A percentile compares a stretch with the other conserved stretches of the same genome.
These are phyloP conservation scores for Laticauda laticaudata DNA, from an alignment of 2,113 vertebrate species.

Conservation along the genomic window DNA sequence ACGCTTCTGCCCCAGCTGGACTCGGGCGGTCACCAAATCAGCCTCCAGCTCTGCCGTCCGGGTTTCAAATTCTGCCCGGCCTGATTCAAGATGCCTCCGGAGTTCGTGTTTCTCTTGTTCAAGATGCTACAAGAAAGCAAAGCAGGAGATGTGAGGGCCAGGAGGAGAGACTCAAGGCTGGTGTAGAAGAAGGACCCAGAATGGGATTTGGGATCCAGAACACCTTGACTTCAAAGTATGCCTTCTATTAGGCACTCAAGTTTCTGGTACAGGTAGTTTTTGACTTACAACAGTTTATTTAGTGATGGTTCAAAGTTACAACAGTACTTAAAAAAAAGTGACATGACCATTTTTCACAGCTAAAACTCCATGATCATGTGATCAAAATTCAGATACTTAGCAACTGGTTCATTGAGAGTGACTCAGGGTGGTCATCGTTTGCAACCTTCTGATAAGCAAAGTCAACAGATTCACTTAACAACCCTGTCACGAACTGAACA, in stretches of 20 bases:
- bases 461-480: neutral
- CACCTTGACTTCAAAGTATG: neutral
- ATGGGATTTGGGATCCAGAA: no score
- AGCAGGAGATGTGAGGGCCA: neutral
- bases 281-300: neutral
- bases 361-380: neutral
- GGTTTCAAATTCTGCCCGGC: slow-evolving; percentile 63
- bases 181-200: neutral
- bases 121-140: neutral
- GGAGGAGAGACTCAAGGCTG: neutral
- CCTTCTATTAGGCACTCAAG: neutral
- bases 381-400: neutral
- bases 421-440: neutral
- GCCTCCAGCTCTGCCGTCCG: slow-evolving; percentile 65
- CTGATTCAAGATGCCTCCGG: slow-evolving; percentile 59
- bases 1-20: slow-evolving; percentile 62
- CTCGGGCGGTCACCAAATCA: slow-evolving; percentile 52
- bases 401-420: neutral
- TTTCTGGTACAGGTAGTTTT: neutral
- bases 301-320: neutral
- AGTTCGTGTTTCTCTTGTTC: slow-evolving; percentile 66
- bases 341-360: neutral
- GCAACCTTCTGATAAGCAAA: neutral
- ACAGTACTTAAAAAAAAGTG: neutral
- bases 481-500: neutral